A percentile compares a stretch with the other conserved stretches of the same genome.
These are phyloP conservation scores for Lucinisca nassula DNA, from an alignment of 2,888 invertebrate genomes.

Conservation along the genomic window DNA sequence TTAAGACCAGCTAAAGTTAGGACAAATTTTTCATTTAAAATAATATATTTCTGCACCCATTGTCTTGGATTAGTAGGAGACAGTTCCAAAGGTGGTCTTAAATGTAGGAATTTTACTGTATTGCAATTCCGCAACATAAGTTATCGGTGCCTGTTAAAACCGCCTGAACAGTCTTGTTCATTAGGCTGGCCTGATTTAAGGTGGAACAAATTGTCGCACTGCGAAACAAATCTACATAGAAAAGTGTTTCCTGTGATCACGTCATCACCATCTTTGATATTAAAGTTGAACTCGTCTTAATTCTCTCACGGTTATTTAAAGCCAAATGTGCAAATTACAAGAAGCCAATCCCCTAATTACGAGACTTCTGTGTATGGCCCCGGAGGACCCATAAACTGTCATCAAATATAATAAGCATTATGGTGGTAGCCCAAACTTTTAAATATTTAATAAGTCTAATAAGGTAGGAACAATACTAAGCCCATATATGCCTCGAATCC, in stretches of 20 bases:
- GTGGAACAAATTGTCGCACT: neutral
- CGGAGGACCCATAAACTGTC: neutral
- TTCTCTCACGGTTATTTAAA: conserved; percentile 44
- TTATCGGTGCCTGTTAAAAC: no score
- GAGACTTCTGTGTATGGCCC: neutral
- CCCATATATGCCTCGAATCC: no score
- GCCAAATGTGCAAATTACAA: neutral
- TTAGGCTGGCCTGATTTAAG: no score
- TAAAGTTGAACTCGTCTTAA: neutral
- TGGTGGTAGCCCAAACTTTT: neutral
- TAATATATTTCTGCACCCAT: no score
- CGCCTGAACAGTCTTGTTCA: no score
- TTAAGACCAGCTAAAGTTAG: no score
- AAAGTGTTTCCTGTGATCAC: neutral
- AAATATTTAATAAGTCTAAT: conserved; percentile 8
- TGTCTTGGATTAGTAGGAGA: no score
- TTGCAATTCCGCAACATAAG: no score
- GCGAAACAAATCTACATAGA: neutral
- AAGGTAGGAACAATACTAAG: conserved; percentile 3
- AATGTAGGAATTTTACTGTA: no score
- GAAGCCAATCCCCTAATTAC: neutral
- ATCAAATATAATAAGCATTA: neutral
- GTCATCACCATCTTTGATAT: neutral
- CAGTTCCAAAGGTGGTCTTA: no score
- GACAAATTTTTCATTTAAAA: no score